phyloP scores from a whole-genome alignment of 2,797 vertebrate genomes.

The Cryptoblepharus egeriae region DNA sequence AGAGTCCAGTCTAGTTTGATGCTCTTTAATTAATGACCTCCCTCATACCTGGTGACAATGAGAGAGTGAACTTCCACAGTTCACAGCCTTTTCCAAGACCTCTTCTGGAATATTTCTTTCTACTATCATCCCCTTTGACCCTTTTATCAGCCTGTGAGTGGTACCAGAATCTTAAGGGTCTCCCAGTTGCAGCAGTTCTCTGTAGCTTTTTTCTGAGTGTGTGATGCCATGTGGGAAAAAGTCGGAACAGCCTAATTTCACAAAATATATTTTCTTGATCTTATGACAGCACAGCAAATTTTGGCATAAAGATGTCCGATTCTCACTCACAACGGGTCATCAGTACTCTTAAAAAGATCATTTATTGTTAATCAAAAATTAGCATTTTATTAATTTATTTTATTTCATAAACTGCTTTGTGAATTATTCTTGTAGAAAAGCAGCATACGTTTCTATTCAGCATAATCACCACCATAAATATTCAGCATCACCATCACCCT shows the following conservation, averaged over 20 bases:
- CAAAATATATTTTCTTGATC: slow-evolving; percentile 2
- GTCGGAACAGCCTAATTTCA: neutral
- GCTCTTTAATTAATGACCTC: slow-evolving; percentile 60
- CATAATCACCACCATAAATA: no score
- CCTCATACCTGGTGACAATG: slow-evolving; percentile 67
- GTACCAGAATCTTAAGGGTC: slow-evolving; percentile 67
- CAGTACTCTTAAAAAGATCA: neutral
- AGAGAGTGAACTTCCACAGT: slow-evolving; percentile 69
- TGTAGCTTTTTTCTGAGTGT: slow-evolving; percentile 36
- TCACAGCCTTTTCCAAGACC: slow-evolving; percentile 64
- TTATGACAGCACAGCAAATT: neutral
- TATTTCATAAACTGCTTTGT: no score
- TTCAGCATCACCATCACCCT: no score
- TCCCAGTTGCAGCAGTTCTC: slow-evolving; percentile 46
- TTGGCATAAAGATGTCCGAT: neutral
- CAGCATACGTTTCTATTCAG: no score
- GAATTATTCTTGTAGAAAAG: no score
- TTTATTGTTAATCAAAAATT: no score
- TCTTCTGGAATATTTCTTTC: slow-evolving; percentile 70
- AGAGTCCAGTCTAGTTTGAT: slow-evolving; percentile 21
- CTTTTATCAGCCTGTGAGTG: slow-evolving; percentile 74
- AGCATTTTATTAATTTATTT: no score
- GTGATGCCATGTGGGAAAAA: neutral
- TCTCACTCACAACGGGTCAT: neutral
- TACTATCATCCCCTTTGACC: slow-evolving; percentile 71